Evolutionary conservation across 2,113 vertebrate species (phyloP).

Genomic region (Cynoglossus semilaevis): DNA sequence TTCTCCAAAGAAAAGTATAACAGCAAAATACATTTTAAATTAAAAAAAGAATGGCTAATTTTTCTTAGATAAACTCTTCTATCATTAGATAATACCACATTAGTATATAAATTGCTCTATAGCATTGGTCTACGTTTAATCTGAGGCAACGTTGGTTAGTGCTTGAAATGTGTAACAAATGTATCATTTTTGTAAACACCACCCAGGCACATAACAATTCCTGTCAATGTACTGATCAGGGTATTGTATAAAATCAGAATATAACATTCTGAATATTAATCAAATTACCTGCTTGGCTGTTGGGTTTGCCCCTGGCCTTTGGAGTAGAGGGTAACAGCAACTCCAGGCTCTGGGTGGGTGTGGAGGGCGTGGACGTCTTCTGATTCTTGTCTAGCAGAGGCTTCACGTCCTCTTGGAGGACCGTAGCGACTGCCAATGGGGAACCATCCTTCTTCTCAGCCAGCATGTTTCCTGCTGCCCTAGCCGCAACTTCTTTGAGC

Average conservation of each 20-base stretch:
- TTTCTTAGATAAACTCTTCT: no score
- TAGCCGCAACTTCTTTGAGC: constrained; percentile 96
- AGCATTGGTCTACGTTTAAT: no score
- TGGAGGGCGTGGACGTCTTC: constrained; percentile 84
- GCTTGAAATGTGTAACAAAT: no score
- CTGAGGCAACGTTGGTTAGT: no score
- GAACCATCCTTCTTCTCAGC: constrained; percentile 87
- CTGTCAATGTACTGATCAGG: no score
- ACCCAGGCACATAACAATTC: no score
- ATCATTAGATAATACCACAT: no score
- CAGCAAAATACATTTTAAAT: no score
- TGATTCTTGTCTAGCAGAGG: constrained; percentile 90
- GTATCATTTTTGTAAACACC: no score
- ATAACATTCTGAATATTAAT: not conserved
- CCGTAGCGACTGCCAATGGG: constrained; percentile 67
- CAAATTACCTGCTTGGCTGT: constrained; percentile 84
- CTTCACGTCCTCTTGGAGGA: constrained; percentile 85
- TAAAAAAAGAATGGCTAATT: no score
- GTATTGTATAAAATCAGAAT: not conserved
- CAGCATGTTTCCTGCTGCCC: constrained; percentile 92
- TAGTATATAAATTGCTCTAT: no score
- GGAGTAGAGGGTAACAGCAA: constrained; percentile 88
- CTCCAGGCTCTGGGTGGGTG: constrained; percentile 87
- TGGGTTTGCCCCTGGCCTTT: constrained; percentile 89
- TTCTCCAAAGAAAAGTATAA: no score